A percentile compares a stretch with the other conserved stretches of the same genome.
Evolutionary conservation across 2,888 invertebrate genomes (phyloP).

Genomic region (Lochmaea crataegi): DNA sequence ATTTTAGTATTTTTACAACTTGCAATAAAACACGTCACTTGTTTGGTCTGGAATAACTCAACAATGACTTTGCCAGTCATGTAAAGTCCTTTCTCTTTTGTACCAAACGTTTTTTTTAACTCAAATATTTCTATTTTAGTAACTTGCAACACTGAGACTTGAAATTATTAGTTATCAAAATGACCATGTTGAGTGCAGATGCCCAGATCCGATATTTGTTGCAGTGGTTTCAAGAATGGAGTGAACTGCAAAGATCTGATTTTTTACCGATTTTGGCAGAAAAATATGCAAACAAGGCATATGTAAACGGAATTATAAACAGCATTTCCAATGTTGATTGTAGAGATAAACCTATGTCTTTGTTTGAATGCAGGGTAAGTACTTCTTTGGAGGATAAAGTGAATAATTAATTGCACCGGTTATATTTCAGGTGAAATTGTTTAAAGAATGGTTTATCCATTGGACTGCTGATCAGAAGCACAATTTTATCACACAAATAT

Average conservation of each 20-base stretch:
- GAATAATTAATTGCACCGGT: background rate
- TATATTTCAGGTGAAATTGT: conserved; percentile 76
- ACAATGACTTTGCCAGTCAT: conserved; percentile 53
- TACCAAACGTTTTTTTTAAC: conserved; percentile 35
- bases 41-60: conserved; percentile 34
- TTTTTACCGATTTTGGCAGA: conserved; percentile 82
- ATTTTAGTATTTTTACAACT: conserved; percentile 19
- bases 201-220: conserved; percentile 84
- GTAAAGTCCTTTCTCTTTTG: conserved; percentile 55
- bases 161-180: conserved; percentile 39
- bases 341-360: conserved; percentile 81
- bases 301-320: conserved; percentile 80
- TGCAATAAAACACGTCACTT: conserved; percentile 27
- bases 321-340: conserved; percentile 75
- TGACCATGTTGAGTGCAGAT: conserved; percentile 69
- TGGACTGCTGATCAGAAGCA: conserved; percentile 82
- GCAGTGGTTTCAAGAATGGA: conserved; percentile 92
- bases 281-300: conserved; percentile 71
- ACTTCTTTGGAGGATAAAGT: background rate
- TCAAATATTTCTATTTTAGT: conserved; percentile 49
- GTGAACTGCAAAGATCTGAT: conserved; percentile 87
- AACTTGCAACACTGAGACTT: conserved; percentile 35
- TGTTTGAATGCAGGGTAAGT: conserved; percentile 85
- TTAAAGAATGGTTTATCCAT: conserved; percentile 84
- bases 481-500: conserved; percentile 75